These are phyloP conservation scores for Nothura maculosa DNA, from an alignment of 2,797 vertebrate genomes.

Conservation along the genomic window DNA sequence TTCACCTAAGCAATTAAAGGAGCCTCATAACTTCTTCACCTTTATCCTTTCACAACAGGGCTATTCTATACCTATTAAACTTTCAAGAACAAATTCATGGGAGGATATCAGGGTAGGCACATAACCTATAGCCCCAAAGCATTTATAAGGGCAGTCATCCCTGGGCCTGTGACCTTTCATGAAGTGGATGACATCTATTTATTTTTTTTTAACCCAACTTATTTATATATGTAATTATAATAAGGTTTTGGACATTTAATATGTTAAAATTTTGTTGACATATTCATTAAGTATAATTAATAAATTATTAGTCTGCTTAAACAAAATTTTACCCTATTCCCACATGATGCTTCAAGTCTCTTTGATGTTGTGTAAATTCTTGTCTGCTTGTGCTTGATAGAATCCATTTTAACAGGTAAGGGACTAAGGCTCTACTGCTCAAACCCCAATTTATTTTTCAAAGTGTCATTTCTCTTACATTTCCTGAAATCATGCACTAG, in stretches of 20 bases:
- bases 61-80: slow-evolving; percentile 6
- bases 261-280: slow-evolving; percentile 56
- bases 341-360: neutral
- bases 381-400: slow-evolving; percentile 1
- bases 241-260: slow-evolving; percentile 19
- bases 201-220: slow-evolving; percentile 39
- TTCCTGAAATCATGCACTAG: neutral
- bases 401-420: slow-evolving; percentile 2
- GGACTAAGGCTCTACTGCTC: neutral
- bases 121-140: slow-evolving; percentile 24
- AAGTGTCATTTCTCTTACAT: neutral
- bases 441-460: slow-evolving; percentile 9
- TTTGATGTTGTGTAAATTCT: slow-evolving; percentile 26
- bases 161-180: slow-evolving; percentile 51
- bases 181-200: slow-evolving; percentile 33
- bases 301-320: slow-evolving; percentile 56
- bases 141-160: slow-evolving; percentile 35
- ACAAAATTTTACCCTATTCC: slow-evolving; percentile 24
- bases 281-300: slow-evolving; percentile 54
- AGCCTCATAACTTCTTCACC: neutral
- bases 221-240: slow-evolving; percentile 50
- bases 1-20: neutral
- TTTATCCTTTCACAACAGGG: neutral
- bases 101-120: neutral
- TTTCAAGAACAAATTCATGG: slow-evolving; percentile 15